Evolutionary conservation across 2,797 vertebrate species (phyloP), one percentile per base, ranked within the genome.

Genomic region (Pachyuromys duprasi): DNA sequence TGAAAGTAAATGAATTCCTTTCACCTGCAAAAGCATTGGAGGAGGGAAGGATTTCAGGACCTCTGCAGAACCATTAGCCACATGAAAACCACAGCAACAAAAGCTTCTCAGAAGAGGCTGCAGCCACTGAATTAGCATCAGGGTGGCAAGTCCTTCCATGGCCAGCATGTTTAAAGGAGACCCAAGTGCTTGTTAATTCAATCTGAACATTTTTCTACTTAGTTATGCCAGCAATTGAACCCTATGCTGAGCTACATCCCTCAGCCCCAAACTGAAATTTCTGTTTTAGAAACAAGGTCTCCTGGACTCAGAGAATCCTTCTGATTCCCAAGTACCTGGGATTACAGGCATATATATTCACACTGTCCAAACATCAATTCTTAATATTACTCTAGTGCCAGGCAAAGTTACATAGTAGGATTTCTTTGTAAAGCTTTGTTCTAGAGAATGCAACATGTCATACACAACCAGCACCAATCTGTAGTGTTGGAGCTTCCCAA

Each of bases 351-450:
- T 74, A n/a, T 3, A 65, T 17, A 39, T 39, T 49, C 78, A 36
- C 28, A n/a, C 31, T n/a, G 67, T 57, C 20, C 31, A 76, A 78
- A 65, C 18, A 12, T 39, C 11, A 49, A 39, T 72, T 81, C 69
- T 90, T 65, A 86, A 63, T 65, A 84, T 94, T 72, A 74, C 55
- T 75, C 90, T 69, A 65, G 49, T 42, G 76, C 45, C 45, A 76
- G 67, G 3, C 53, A 78, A 82, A 49, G 90, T 86, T 11, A 90
- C 26, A 42, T 8, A 62, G n/a, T 65, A 65, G 31, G 12, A 53
- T 67, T 67, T 67, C 67, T n/a, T 53, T 22, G 76, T 63, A 65
- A 78, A 49, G 28, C 78, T 95, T 75, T 90, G 92, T 95, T 84
- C 94, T 83, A 63, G 42, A 84, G 87, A 94, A 86, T 70, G 57